Evolutionary conservation across 2,888 invertebrate species (phyloP).

Genomic region (Cerastis rubricosa): DNA sequence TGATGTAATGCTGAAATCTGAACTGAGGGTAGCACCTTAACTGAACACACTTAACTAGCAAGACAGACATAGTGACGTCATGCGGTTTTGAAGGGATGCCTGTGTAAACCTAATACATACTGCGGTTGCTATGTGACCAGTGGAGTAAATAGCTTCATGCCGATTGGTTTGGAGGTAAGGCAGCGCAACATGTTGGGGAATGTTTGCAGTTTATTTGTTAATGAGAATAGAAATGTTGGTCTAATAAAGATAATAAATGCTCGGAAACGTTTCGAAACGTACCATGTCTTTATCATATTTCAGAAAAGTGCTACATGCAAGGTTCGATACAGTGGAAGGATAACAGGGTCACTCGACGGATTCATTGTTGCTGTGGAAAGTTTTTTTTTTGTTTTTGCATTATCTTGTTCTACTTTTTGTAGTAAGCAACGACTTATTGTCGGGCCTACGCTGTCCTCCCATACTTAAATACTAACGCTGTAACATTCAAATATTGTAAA

Average conservation of each 20-base stretch:
- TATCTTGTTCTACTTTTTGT: too few relatives aligned
- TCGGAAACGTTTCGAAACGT: not conserved
- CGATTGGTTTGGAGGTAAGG: constrained; percentile 6
- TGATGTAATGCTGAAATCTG: not conserved
- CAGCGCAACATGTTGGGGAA: not conserved
- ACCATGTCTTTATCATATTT: too few relatives aligned
- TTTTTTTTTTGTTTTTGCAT: too few relatives aligned
- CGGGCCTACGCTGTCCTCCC: too few relatives aligned
- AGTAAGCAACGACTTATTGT: too few relatives aligned
- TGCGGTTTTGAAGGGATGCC: constrained; percentile 40
- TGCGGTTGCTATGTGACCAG: constrained; percentile 19
- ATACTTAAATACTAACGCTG: too few relatives aligned
- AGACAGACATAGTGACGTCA: not conserved
- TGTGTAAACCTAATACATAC: constrained; percentile 31
- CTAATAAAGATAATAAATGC: not conserved
- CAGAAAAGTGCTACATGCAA: not conserved
- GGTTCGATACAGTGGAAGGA: not conserved
- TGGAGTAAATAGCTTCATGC: constrained; percentile 24
- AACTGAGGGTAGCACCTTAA: not conserved
- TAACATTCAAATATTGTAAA: too few relatives aligned
- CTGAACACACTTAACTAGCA: not conserved
- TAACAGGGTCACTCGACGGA: not conserved
- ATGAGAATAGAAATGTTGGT: not conserved
- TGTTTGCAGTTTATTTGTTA: not conserved
- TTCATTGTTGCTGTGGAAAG: not conserved